These are phyloP conservation scores for Philantomba maxwellii DNA, from an alignment of 2,113 vertebrate species.

Conservation along the genomic window DNA sequence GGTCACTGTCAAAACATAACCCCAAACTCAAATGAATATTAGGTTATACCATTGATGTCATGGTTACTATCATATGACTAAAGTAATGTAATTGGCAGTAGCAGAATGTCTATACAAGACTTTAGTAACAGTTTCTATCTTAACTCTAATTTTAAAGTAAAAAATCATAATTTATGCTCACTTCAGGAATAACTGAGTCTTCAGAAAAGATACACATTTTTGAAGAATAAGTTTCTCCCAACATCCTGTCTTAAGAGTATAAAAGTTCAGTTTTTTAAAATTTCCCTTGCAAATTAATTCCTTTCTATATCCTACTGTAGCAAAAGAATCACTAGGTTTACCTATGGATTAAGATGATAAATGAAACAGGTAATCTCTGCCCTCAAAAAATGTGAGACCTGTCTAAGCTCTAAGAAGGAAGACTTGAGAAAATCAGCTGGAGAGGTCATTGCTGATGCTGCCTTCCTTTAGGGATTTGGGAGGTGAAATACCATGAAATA, in stretches of 20 bases:
- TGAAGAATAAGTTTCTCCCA: constrained; percentile 1
- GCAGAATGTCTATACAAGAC: not conserved
- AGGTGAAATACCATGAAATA: not conserved
- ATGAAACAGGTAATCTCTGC: constrained; percentile 19
- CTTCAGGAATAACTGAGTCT: not conserved
- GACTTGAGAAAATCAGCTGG: not conserved
- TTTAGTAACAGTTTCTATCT: not conserved
- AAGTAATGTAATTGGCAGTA: not conserved
- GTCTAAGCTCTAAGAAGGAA: not conserved
- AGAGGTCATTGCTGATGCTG: not conserved
- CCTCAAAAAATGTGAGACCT: not conserved
- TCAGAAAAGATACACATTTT: not conserved
- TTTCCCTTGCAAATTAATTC: constrained; percentile 32
- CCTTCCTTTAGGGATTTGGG: not conserved
- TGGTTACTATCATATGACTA: not conserved
- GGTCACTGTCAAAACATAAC: not conserved
- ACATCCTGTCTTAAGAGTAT: not conserved
- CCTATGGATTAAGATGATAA: constrained; percentile 27
- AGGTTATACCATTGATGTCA: not conserved
- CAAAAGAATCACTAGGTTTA: not conserved
- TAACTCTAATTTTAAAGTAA: constrained; percentile 31
- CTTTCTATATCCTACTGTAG: not conserved
- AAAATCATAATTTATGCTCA: constrained; percentile 4
- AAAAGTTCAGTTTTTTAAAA: not conserved
- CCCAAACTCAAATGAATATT: constrained; percentile 1